Conservation (phyloP, 2,797 vertebrate species). For the Phoeniculus purpureus region DNA sequence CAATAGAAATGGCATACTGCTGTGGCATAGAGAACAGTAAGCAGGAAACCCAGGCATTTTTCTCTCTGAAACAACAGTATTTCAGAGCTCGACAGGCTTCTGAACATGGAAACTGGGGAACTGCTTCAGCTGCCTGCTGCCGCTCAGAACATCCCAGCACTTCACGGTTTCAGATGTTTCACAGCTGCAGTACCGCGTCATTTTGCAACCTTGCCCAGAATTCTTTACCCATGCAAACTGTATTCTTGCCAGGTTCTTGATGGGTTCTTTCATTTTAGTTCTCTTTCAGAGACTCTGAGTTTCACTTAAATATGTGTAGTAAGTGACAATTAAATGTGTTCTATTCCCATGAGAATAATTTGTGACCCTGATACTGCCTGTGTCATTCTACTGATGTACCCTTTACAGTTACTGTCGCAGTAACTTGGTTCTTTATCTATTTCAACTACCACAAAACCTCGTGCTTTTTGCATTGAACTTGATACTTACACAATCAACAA, state of each 20-base stretch:
- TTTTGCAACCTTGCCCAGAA: not conserved
- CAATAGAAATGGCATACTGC: not conserved
- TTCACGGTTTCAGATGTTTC: not conserved
- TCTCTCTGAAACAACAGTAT: too few species aligned
- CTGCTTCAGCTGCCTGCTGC: not conserved
- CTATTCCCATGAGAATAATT: not conserved
- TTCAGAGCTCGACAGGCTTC: not conserved
- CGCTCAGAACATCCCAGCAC: not conserved
- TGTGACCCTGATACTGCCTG: not conserved
- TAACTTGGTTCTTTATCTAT: not conserved
- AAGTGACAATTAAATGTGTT: not conserved
- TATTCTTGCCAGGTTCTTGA: not conserved
- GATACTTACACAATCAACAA: not conserved
- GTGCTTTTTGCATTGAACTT: not conserved
- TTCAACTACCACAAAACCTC: not conserved
- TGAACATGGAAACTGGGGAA: not conserved
- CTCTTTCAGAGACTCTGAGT: not conserved
- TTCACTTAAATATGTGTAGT: not conserved
- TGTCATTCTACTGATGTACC: not conserved
- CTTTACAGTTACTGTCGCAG: not conserved
- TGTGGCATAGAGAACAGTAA: not conserved
- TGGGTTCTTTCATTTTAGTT: not conserved
- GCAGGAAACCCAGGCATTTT: not conserved
- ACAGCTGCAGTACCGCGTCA: not conserved
- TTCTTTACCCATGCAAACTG: not conserved